Evolutionary conservation across 2,888 invertebrate species (phyloP), one percentile per base, ranked within the genome.

Genomic region (Lamproptera curius): DNA sequence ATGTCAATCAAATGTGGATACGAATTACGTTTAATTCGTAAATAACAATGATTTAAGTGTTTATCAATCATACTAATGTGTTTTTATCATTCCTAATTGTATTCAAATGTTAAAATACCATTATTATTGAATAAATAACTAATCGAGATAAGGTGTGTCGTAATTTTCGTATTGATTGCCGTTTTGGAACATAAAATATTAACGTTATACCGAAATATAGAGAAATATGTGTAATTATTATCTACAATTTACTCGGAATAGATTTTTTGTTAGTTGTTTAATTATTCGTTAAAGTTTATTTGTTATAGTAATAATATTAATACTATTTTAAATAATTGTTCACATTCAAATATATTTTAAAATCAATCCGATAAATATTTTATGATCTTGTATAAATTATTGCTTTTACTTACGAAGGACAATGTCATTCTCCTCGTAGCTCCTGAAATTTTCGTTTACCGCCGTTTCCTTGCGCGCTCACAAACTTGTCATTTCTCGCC

Each of bases 321-420:
- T n/a, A n/a, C n/a, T n/a, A n/a, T n/a, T n/a, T n/a, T n/a, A n/a
- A n/a, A n/a, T n/a, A n/a, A n/a, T n/a, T n/a, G n/a, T n/a, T n/a
- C n/a, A n/a, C n/a, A n/a, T n/a, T n/a, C n/a, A n/a, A n/a, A n/a
- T n/a, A n/a, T n/a, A n/a, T n/a, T n/a, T n/a, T n/a, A n/a, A n/a
- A n/a, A n/a, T n/a, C n/a, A n/a, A n/a, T n/a, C n/a, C n/a, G n/a
- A n/a, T n/a, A n/a, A n/a, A n/a, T n/a, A n/a, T n/a, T n/a, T n/a
- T n/a, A n/a, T n/a, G n/a, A n/a, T n/a, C n/a, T n/a, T n/a, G n/a
- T n/a, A n/a, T n/a, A n/a, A n/a, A n/a, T n/a, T n/a, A n/a, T n/a
- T n/a, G n/a, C n/a, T n/a, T n/a, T 44, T 73, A 87, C 87, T 87
- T 71, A 88, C 88, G 69, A 85, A 88, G 57, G 87, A 88, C 71